A percentile compares a stretch with the other conserved stretches of the same genome.
Conservation (phyloP, 2,113 vertebrate genomes). For the Candoia aspera region DNA sequence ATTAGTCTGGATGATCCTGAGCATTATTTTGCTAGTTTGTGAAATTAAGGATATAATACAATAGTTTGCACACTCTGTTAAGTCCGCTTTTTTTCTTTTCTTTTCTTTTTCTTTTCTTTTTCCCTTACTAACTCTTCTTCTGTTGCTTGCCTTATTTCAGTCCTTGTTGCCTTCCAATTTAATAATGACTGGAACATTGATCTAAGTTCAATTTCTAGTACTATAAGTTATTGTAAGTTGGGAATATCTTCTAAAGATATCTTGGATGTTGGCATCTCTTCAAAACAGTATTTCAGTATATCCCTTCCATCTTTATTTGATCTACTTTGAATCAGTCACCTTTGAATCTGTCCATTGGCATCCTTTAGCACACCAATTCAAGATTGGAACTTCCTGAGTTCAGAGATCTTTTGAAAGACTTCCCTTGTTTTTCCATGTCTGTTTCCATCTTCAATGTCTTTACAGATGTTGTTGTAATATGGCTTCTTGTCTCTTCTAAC, state of each 20-base stretch:
- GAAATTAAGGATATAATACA: neutral
- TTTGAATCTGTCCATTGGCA: neutral
- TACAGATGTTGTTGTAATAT: neutral
- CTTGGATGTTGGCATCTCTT: neutral
- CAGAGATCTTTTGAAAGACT: neutral
- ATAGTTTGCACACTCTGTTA: neutral
- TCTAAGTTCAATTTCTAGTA: neutral
- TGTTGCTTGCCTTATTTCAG: neutral
- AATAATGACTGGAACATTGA: neutral
- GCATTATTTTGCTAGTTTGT: neutral
- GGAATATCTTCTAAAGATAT: neutral
- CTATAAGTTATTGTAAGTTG: neutral
- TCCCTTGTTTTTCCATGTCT: neutral
- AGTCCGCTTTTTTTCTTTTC: neutral
- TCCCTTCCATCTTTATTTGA: neutral
- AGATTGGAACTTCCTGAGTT: neutral
- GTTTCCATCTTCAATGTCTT: neutral
- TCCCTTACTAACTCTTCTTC: neutral
- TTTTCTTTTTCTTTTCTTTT: neutral
- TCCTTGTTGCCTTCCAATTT: neutral
- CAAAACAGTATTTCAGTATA: neutral
- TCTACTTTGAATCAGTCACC: neutral
- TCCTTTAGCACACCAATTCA: neutral
- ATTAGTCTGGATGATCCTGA: neutral
- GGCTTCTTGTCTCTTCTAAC: neutral